Percentiles rank a stretch among this genome's conserved stretches.
phyloP scores from a whole-genome alignment of 1,140 invertebrate species.

The Hetaerina americana region DNA sequence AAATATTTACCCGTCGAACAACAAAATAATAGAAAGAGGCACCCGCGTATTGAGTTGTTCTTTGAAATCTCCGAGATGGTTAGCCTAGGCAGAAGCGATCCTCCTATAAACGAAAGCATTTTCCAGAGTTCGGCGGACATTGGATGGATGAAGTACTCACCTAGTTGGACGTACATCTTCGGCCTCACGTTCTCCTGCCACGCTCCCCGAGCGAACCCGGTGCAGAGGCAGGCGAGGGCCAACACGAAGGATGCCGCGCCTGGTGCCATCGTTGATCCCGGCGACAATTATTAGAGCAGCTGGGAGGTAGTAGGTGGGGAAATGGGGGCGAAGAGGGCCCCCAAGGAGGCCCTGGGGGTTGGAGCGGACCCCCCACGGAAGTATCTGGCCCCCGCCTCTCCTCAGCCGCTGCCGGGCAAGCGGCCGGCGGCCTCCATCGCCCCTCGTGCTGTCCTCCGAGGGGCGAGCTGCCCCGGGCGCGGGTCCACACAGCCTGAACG shows the following conservation, averaged over 20 bases:
- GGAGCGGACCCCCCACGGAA: too few relatives aligned
- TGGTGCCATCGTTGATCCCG: not conserved
- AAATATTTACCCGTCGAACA: too few relatives aligned
- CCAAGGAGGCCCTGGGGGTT: too few relatives aligned
- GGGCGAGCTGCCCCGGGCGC: not conserved
- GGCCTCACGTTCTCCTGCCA: constrained; percentile 79
- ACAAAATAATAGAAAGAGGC: too few relatives aligned
- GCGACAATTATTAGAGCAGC: not conserved
- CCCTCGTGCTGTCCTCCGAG: not conserved
- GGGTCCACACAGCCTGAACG: too few relatives aligned
- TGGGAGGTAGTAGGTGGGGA: too few relatives aligned
- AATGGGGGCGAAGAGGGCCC: too few relatives aligned
- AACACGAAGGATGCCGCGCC: not conserved
- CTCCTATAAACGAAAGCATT: too few relatives aligned
- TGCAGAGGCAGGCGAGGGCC: not conserved
- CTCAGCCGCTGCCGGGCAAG: not conserved
- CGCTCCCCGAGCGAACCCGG: not conserved
- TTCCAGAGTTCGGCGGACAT: not conserved
- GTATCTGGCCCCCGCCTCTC: too few relatives aligned
- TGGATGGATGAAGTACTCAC: constrained; percentile 38
- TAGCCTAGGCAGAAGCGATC: too few relatives aligned
- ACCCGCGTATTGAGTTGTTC: too few relatives aligned
- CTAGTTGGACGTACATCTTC: constrained; percentile 76
- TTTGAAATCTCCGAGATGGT: too few relatives aligned
- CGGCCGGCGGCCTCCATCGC: not conserved